Evolutionary conservation across 2,113 vertebrate genomes (phyloP), one percentile per base, ranked within the genome.

Genomic region (Callocephalon fimbriatum): DNA sequence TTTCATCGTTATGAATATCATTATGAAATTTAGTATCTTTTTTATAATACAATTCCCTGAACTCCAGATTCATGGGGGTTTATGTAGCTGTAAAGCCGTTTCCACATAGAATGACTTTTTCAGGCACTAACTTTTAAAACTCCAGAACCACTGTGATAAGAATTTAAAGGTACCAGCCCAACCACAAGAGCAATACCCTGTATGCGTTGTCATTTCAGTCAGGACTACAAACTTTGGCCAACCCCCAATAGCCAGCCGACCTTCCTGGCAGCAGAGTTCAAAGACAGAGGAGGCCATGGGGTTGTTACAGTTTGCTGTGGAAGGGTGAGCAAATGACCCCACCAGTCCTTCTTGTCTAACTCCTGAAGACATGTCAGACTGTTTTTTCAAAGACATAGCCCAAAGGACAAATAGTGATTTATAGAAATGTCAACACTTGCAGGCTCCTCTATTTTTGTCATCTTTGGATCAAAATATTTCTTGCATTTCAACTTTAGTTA

Each of bases 161-260:
- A 56, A 45, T 40, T 72, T 71, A 22, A 53, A 79, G 26, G 26
- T 31, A 31, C 31, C 22, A 53, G 21, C 8, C 11, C 3, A 8
- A 19, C 19, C 13, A 27, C 44, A 32, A 35, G 20, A 9, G 32
- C 51, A 10, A 2, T 19, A 6, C 13, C 51, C 32, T 42, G 9
- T 12, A 10, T 2, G 1, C 6, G 10, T 7, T n/a, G 7, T 13
- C 23, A 11, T 27, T 58, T 62, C 3, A 1, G 61, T 68, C 31
- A 48, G 45, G 44, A 29, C 44, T 31, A 47, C 76, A 50, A 37
- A 61, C 40, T 68, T 13, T 67, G 77, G 22, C 32, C 3, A 1
- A 2, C 45, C 73, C 40, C 66, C 29, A 2, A 1, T 1, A 27
- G 16, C 40, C 59, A 74, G 25, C 17, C 0, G 1, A 25, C 45